Percentiles rank a stretch among this genome's conserved stretches.
Evolutionary conservation across 2,888 invertebrate species (phyloP).

Genomic region (Dryomyza anilis): DNA sequence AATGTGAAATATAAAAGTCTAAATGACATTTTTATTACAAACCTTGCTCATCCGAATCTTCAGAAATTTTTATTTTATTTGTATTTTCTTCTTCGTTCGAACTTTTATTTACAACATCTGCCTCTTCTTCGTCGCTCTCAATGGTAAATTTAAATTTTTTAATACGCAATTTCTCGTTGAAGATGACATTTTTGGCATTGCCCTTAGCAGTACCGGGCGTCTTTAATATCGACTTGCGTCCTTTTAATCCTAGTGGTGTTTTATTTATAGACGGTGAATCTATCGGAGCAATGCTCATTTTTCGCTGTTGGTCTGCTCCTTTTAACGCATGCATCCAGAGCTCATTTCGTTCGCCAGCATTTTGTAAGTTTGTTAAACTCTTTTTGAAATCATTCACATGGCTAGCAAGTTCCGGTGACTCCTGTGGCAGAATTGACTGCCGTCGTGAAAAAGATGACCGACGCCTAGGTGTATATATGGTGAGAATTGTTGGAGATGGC

Average conservation of each 20-base stretch:
- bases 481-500: constrained; percentile 10
- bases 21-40: not conserved
- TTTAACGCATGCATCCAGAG: constrained; percentile 39
- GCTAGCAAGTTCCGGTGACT: constrained; percentile 4
- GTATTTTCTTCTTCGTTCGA: not conserved
- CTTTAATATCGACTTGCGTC: constrained; percentile 52
- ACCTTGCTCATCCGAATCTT: not conserved
- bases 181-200: constrained; percentile 45
- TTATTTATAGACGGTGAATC: constrained; percentile 1
- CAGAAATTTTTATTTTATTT: no score
- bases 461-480: constrained; percentile 1
- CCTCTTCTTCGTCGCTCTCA: constrained; percentile 37
- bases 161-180: constrained; percentile 50
- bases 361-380: constrained; percentile 3
- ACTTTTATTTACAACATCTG: not conserved
- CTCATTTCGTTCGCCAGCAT: not conserved
- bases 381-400: not conserved
- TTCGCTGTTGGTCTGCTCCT: constrained; percentile 33
- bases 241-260: constrained; percentile 12
- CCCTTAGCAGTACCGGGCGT: constrained; percentile 51
- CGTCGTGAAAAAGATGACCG: not conserved
- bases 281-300: not conserved
- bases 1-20: not conserved
- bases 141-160: constrained; percentile 49
- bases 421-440: not conserved